Evolutionary conservation across 2,797 vertebrate genomes (phyloP).

Genomic region (Paguma larvata): DNA sequence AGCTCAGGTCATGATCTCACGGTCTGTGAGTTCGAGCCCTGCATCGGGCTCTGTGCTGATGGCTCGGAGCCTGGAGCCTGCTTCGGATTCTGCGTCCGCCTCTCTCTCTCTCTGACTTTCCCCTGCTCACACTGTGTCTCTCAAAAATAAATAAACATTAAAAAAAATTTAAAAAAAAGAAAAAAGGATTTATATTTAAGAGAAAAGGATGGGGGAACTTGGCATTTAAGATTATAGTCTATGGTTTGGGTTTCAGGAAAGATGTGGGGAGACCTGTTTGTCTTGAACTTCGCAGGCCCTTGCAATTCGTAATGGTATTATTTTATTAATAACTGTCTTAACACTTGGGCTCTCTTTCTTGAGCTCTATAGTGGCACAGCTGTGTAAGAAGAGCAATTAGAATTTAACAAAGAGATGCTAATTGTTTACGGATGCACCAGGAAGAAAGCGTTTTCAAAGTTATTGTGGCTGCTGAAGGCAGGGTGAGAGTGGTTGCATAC

Average conservation of each 20-base stretch:
- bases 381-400: slow-evolving; percentile 87
- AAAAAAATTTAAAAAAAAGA: slow-evolving; percentile 31
- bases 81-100: too few species aligned
- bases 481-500: slow-evolving; percentile 73
- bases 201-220: slow-evolving; percentile 25
- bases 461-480: slow-evolving; percentile 83
- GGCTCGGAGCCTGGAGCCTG: too few species aligned
- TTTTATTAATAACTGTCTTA: slow-evolving; percentile 81
- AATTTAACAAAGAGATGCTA: slow-evolving; percentile 87
- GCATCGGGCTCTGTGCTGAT: too few species aligned
- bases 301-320: slow-evolving; percentile 66
- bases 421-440: slow-evolving; percentile 87
- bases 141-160: too few species aligned
- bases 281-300: slow-evolving; percentile 56
- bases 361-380: slow-evolving; percentile 85
- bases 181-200: background rate
- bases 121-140: too few species aligned
- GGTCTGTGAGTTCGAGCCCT: too few species aligned
- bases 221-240: background rate
- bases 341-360: slow-evolving; percentile 77
- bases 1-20: too few species aligned
- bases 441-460: slow-evolving; percentile 86
- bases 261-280: slow-evolving; percentile 37
- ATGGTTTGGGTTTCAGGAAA: slow-evolving; percentile 59
- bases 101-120: too few species aligned